Evolutionary conservation across 2,888 invertebrate species (phyloP), one percentile per base, ranked within the genome.

Genomic region (Oegoconia quadripuncta): DNA sequence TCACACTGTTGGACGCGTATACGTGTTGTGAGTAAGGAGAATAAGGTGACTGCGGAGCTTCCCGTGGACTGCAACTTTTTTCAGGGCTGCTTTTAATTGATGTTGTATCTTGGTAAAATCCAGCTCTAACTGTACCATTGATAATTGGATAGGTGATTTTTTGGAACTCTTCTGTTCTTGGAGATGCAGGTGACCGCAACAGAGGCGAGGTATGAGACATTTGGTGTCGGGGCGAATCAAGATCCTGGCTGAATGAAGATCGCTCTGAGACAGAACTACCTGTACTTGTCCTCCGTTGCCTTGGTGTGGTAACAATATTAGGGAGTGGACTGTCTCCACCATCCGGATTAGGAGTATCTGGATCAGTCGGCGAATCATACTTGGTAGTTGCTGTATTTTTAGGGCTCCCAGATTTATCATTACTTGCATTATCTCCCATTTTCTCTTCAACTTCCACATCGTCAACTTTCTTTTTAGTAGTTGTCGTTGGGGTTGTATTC

Each of bases 61-160:
- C 92, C 30, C 93, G 90, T 0, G 95, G 95, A 64, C 94, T 94
- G 61, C 93, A 93, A 51, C 93, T 94, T 64, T 95, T 95, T 53
- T 95, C 95, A 0, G 95, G 95, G 56, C 94, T 95, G 57, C 93
- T 93, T 66, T 94, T 94, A 3, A 93, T 92, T 0, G 94, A 94
- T n/a, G 93, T 91, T 0, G 93, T 93, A 55, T 96, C 96, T 71
- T 96, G 96, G 74, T 96, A 96, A 71, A 96, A 96, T 3, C 96
- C 96, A 22, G 95, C 95, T 52, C 95, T 89, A 3, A 96, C 93
- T 3, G 95, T 93, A 1, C 95, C 95, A 60, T 95, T 95, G n/a
- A 93, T 89, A 9, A 91, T 89, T 0, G 93, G 91, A 64, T 93
- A 92, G 4, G 92, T 89, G n/a, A 91, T 89, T 51, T 90, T 90